Conservation (phyloP, 2,888 invertebrate genomes). For the Hypolimnas misippus region DNA sequence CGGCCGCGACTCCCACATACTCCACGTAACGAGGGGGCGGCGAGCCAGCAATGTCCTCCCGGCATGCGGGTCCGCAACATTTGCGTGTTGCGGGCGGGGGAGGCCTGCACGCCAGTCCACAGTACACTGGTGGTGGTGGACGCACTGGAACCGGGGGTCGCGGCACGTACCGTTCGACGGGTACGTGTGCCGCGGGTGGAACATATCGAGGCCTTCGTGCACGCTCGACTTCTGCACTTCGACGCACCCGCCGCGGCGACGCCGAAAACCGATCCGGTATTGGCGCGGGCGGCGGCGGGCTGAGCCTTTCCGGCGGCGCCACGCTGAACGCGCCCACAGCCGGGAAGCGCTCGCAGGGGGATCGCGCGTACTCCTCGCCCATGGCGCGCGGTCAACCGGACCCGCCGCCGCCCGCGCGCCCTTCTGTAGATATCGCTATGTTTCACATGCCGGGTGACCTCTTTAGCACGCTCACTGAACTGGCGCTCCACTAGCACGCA, state of each 20-base stretch:
- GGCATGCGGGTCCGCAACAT: slow-evolving; percentile 77
- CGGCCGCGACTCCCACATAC: slow-evolving; percentile 86
- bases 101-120: slow-evolving; percentile 78
- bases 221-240: slow-evolving; percentile 87
- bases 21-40: slow-evolving; percentile 84
- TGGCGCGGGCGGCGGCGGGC: slow-evolving; percentile 86
- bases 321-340: slow-evolving; percentile 84
- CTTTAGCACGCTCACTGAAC: slow-evolving; percentile 71
- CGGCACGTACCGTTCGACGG: slow-evolving; percentile 89
- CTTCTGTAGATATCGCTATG: slow-evolving; percentile 65
- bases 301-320: slow-evolving; percentile 87
- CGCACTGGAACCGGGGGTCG: slow-evolving; percentile 80
- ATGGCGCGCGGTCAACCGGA: slow-evolving; percentile 80
- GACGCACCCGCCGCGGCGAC: slow-evolving; percentile 85
- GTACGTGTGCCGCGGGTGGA: slow-evolving; percentile 88
- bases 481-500: slow-evolving; percentile 64
- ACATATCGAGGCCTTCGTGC: slow-evolving; percentile 85
- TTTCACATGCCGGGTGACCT: slow-evolving; percentile 78
- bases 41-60: slow-evolving; percentile 73
- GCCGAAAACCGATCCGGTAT: slow-evolving; percentile 83
- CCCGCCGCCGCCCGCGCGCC: slow-evolving; percentile 81
- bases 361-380: slow-evolving; percentile 82
- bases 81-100: slow-evolving; percentile 70
- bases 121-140: slow-evolving; percentile 81
- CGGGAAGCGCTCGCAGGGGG: slow-evolving; percentile 83